These are phyloP conservation scores for Sporophila hypoxantha DNA, from an alignment of 2,113 vertebrate species.

Conservation along the genomic window DNA sequence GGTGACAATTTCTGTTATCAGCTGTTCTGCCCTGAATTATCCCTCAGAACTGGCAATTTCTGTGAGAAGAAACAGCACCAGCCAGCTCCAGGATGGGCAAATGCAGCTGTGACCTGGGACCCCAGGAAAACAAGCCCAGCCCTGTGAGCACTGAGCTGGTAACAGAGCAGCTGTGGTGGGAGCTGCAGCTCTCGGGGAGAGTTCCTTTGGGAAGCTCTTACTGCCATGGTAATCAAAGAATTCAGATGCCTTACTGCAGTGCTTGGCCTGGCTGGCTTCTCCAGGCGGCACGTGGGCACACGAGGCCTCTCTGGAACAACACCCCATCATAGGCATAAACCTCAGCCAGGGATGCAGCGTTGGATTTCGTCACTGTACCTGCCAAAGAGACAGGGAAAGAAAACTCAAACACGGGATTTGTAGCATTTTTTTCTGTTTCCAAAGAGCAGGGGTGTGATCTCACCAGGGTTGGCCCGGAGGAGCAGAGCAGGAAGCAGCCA, in stretches of 20 bases:
- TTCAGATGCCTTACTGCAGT: conserved; percentile 81
- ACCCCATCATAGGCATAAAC: conserved; percentile 80
- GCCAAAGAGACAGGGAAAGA: neutral
- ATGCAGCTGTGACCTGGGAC: neutral
- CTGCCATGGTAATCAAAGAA: fast-evolving
- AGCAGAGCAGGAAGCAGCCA: conserved; percentile 82
- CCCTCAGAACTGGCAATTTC: neutral
- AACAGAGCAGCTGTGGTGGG: neutral
- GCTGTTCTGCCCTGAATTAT: neutral
- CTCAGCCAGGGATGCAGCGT: conserved; percentile 62
- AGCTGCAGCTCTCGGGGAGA: neutral
- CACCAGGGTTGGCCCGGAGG: conserved; percentile 83
- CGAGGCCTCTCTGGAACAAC: conserved; percentile 73
- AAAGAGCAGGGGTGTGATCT: neutral
- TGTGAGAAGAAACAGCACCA: neutral
- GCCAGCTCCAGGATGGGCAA: neutral
- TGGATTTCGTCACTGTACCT: conserved; percentile 84
- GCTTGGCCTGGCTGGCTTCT: conserved; percentile 92
- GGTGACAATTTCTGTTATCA: neutral
- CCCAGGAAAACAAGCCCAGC: neutral
- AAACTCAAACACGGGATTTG: fast-evolving
- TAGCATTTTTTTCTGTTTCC: neutral
- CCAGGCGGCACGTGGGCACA: conserved; percentile 79
- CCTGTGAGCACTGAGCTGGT: neutral
- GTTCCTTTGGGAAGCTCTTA: neutral